Evolutionary conservation across 2,797 vertebrate genomes (phyloP), one percentile per base, ranked within the genome.

Genomic region (Chelmon rostratus): DNA sequence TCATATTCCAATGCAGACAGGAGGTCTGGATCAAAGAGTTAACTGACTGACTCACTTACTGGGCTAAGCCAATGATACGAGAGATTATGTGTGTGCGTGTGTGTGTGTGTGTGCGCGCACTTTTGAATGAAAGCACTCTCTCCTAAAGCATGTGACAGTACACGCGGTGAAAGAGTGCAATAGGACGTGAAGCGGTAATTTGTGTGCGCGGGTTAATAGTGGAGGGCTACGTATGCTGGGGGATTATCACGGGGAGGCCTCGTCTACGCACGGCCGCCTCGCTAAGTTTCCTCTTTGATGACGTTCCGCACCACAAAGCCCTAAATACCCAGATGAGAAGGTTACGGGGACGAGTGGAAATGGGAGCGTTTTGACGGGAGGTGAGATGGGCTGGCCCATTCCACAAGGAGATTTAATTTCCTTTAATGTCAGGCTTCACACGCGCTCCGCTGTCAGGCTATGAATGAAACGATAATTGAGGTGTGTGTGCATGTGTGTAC

Each of bases 281-380:
- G 68, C 86, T 89, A 87, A 88, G 74, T 90, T 93, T 82, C 81
- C 78, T 72, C 92, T 94, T 93, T 94, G 91, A 93, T 93, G 93
- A 90, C 83, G 89, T 93, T 92, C 88, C 65, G 79, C 90, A 63
- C 86, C 91, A 93, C 92, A 93, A 93, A 95, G 91, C 91, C 86
- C 85, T 92, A 93, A 94, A 94, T 92, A 93, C 91, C 91, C 90
- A 87, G 90, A 91, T 89, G 92, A 92, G 90, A 86, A 93, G 94
- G 91, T 93, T 91, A 89, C 59, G 50, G 78, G 83, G 87, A 86
- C 84, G 81, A 87, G 88, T 79, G 85, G 90, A 83, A 88, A 87
- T 54, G 83, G 78, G 81, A 87, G 89, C 82, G 59, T 91, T 87
- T 83, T 90, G 91, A 93, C 84, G 73, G 85, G 85, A 91, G 91